Evolutionary conservation across 2,113 vertebrate genomes (phyloP), one percentile per base, ranked within the genome.

Genomic region (Suncus etruscus): DNA sequence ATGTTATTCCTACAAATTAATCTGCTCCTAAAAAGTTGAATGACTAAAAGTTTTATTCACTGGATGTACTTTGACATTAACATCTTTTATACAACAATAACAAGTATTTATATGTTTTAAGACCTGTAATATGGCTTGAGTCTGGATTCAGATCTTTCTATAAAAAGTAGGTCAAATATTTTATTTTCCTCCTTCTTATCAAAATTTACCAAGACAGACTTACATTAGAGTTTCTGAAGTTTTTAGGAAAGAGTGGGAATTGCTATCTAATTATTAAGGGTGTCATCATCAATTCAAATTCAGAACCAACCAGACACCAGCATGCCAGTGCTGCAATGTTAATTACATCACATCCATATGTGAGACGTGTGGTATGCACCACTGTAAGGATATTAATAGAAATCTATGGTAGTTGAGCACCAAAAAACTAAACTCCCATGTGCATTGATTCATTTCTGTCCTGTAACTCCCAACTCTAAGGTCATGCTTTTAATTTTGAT

Each of bases 251-350:
- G 75, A 29, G 61, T 39, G 18, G 77, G 91, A 84, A 11, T 16
- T 54, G 61, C 1, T 75, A 80, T 83, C 61, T 74, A 94, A 92
- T 89, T 48, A 89, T 51, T 51, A 84, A 47, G 63, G 80, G 50
- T 20, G 1, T 15, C 81, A 27, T 85, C 14, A 14, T 25, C 83
- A 81, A 69, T 31, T 25, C 76, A 86, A 85, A 93, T 15, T 91
- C 54, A 69, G 63, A 90, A 72, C 15, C 72, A 91, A 93, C 70
- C 61, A 82, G n/a, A 54, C 1, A 85, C n/a, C 61, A 24, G 79
- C 3, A 91, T 31, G 4, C 20, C 29, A 45, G 8, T 14, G 20
- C 66, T 58, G 15, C 54, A 58, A 58, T 58, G 54, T 16, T 58
- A 58, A 58, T 58, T 16, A 58, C 15, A 18, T 58, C 15, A 58